Evolutionary conservation across 2,113 vertebrate genomes (phyloP), one percentile per base, ranked within the genome.

Genomic region (Solea senegalensis): DNA sequence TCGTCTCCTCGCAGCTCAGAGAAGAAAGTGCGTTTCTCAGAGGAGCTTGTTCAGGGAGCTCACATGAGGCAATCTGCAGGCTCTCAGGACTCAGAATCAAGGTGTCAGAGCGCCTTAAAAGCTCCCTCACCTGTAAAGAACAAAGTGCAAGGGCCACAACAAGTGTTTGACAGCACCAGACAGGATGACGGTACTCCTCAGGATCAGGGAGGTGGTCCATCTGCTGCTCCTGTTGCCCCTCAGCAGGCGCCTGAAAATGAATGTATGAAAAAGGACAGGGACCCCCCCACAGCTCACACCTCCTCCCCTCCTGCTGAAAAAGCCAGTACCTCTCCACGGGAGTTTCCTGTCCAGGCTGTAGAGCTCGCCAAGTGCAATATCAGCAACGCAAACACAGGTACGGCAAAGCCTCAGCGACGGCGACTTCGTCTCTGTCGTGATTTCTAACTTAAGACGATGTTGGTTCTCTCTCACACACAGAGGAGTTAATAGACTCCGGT

Each of bases 21-120:
- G 78, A 94, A 92, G 82, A 94, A 85, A 82, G 94, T 94, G 0
- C 89, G 90, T 14, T 94, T 94, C 74, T 93, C 87, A 8, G 86
- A 90, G 50, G 89, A 91, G 21, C 84, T 89, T 11, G n/a, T 91
- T 76, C 80, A 77, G 51, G 77, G 11, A 55, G 65, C 57, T 66
- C 75, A 65, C 1, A 53, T 58, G 9, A 72, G 50, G 58, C 70
- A 76, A 63, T 77, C 45, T 43, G 12, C 58, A 15, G 54, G 26
- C 1, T 61, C 79, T 69, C 75, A 40, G 63, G 76, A 82, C 64
- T 58, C 74, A 7, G 87, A 90, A 60, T 67, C 85, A 12, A 83
- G 45, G 69, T 43, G 71, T 76, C 39, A 34, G 34, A 34, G 34
- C 34, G 1, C 34, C 3, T 69, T 83, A 13, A 89, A 88, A 79